These are phyloP conservation scores for Passer domesticus DNA, from an alignment of 2,113 vertebrate species.

Conservation along the genomic window DNA sequence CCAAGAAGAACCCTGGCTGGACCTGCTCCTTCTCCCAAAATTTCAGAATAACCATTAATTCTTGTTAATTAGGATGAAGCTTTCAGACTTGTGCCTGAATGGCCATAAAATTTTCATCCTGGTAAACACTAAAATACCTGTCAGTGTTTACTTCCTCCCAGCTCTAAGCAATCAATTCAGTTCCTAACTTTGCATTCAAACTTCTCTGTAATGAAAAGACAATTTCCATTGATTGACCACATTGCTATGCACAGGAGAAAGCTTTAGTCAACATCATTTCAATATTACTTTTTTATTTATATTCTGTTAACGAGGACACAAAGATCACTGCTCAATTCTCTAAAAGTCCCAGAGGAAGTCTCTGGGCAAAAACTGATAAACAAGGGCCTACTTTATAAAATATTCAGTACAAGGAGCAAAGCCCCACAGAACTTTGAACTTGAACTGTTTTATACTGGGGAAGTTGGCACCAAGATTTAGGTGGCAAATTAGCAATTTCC, in stretches of 20 bases:
- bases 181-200: neutral
- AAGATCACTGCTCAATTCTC: neutral
- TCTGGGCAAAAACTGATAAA: slow-evolving; percentile 12
- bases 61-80: neutral
- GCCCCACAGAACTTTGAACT: neutral
- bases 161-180: neutral
- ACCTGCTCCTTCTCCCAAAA: neutral
- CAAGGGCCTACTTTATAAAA: neutral
- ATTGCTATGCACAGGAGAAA: slow-evolving; percentile 18
- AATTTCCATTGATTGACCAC: neutral
- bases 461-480: neutral
- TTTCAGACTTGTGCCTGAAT: neutral
- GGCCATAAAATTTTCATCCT: neutral
- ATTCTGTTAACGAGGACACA: neutral
- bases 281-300: slow-evolving; percentile 11
- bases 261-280: slow-evolving; percentile 16
- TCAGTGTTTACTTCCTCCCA: neutral
- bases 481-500: neutral
- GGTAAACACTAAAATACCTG: neutral
- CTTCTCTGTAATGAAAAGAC: slow-evolving; percentile 3
- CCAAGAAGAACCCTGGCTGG: neutral
- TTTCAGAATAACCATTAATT: neutral
- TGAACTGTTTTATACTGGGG: neutral
- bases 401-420: neutral
- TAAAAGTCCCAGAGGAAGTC: neutral